Evolutionary conservation across 1,140 invertebrate species (phyloP), one percentile per base, ranked within the genome.

Genomic region (Papilio machaon): DNA sequence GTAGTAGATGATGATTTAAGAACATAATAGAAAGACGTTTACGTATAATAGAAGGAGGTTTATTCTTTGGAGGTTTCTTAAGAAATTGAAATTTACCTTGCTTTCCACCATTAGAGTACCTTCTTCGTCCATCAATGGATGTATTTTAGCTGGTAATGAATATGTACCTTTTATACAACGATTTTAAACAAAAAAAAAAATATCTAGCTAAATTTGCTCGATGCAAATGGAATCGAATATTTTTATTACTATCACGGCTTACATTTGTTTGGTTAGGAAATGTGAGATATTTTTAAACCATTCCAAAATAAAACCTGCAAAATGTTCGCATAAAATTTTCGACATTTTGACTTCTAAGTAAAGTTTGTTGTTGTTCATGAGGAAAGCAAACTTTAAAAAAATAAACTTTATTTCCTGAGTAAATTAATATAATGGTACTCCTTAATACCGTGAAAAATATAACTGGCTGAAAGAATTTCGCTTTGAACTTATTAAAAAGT

Each of bases 401-500:
- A 30, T 30, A 30, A 67, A 67, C 58, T 64, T 64, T 64, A 64
- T 67, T 67, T 67, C 30, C 11, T 35, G 23, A 67, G 64, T 67
- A 67, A 67, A 67, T 67, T 35, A 67, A 35, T 67, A 30, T 67
- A 67, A 67, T 30, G 64, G 64, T 38, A 35, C 64, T 30, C 64
- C 64, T 67, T 67, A 67, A 35, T 67, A 67, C 64, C 64, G 64
- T 35, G 23, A 30, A 35, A 35, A 30, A 19, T 64, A 64, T 64
- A 64, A 67, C 64, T 67, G 10, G 30, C 64, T 67, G 64, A 67
- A 67, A 67, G 64, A 35, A 67, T 67, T 67, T 67, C 30, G 30
- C 64, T 67, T 67, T 67, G 64, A 67, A 67, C 11, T 67, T 67
- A 67, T 67, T 67, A 67, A 67, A 35, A 67, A 67, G 23, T 67